phyloP scores from a whole-genome alignment of 2,113 vertebrate genomes.

The Prochilodus magdalenae region DNA sequence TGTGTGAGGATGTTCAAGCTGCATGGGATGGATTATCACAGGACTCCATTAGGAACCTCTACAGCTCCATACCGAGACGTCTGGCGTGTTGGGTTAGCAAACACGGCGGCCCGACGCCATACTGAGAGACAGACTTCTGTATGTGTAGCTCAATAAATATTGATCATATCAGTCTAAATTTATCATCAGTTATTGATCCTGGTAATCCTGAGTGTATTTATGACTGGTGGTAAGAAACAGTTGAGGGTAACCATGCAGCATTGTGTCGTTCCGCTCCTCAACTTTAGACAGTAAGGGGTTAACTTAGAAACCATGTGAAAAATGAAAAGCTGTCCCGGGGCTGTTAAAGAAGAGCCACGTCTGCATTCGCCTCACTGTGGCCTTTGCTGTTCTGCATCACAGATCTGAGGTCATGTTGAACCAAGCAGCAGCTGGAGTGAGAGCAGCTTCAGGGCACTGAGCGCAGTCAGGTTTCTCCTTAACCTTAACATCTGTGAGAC shows the following conservation, averaged over 20 bases:
- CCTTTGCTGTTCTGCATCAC: constrained; percentile 3
- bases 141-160: too few relatives aligned
- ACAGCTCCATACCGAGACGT: too few relatives aligned
- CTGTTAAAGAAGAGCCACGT: background rate
- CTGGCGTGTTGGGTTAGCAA: too few relatives aligned
- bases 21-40: too few relatives aligned
- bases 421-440: background rate
- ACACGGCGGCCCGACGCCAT: too few relatives aligned
- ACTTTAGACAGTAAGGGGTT: background rate
- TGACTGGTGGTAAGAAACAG: too few relatives aligned
- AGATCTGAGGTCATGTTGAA: constrained; percentile 23
- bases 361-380: background rate
- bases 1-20: too few relatives aligned
- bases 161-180: too few relatives aligned
- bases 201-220: too few relatives aligned
- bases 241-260: background rate
- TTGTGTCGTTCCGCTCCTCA: background rate
- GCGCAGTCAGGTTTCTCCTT: background rate
- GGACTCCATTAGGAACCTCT: too few relatives aligned
- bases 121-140: too few relatives aligned
- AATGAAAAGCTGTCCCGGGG: background rate
- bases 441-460: constrained; percentile 4
- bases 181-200: too few relatives aligned
- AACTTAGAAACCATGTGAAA: background rate
- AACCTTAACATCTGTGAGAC: background rate